Percentiles rank a stretch among this genome's conserved stretches.
Evolutionary conservation across 2,797 vertebrate genomes (phyloP).

Genomic region (Babyrousa celebensis): DNA sequence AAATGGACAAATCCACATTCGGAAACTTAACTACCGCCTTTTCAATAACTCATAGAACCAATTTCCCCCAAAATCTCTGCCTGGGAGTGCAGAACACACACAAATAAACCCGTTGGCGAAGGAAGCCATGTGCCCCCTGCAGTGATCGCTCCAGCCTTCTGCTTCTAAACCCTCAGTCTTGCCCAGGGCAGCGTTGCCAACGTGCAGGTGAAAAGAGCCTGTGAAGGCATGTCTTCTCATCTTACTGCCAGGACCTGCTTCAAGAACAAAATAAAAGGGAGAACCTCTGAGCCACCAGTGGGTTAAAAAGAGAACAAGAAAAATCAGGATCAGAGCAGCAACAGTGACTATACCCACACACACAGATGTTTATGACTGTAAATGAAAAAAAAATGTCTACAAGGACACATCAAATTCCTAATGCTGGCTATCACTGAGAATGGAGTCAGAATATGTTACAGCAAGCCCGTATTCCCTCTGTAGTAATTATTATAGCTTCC

Average conservation of each 20-base stretch:
- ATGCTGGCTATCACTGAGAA: not conserved
- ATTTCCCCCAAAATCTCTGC: not conserved
- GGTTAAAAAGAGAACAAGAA: not conserved
- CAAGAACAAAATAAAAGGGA: not conserved
- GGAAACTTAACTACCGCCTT: not conserved
- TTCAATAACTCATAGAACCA: not conserved
- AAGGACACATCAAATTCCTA: not conserved
- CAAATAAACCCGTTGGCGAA: not conserved
- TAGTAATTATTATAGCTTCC: not conserved
- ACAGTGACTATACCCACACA: not conserved
- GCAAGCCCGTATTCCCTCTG: no score
- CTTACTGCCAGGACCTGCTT: not conserved
- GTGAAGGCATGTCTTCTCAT: not conserved
- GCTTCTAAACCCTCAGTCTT: not conserved
- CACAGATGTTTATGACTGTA: not conserved
- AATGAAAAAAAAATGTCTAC: not conserved
- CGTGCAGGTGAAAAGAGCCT: no score
- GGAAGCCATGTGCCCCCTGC: rapidly evolving
- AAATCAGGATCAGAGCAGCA: not conserved
- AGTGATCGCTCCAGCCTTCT: not conserved
- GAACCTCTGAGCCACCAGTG: not conserved
- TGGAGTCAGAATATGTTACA: not conserved
- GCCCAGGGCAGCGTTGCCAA: no score
- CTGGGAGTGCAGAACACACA: not conserved
- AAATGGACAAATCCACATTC: not conserved